A percentile compares a stretch with the other conserved stretches of the same genome.
Evolutionary conservation across 1,140 invertebrate species (phyloP).

Genomic region (Sminthurides bifidus): DNA sequence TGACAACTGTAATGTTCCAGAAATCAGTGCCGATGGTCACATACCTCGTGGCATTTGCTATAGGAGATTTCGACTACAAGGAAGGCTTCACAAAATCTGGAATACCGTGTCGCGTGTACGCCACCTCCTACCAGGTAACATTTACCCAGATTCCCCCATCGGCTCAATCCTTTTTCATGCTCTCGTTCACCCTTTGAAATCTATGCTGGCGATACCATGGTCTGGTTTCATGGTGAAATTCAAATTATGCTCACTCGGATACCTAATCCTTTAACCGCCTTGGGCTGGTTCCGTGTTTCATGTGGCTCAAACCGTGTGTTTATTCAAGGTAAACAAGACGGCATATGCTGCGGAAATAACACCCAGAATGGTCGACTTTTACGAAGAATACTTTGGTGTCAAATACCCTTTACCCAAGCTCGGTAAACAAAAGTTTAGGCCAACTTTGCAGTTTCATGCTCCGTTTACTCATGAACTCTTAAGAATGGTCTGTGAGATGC

Average conservation of each 20-base stretch:
- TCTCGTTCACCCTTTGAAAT: no score
- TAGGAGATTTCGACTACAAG: slow-evolving; percentile 67
- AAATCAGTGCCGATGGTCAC: slow-evolving; percentile 82
- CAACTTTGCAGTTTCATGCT: no score
- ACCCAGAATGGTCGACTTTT: slow-evolving; percentile 67
- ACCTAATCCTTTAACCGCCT: no score
- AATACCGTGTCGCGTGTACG: slow-evolving; percentile 55
- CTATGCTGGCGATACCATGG: no score
- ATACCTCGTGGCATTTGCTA: slow-evolving; percentile 78
- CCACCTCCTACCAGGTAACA: slow-evolving; percentile 53
- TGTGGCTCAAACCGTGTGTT: no score
- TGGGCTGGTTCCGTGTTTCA: no score
- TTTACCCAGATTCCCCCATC: no score
- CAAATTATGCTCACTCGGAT: no score
- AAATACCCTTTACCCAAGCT: slow-evolving; percentile 76
- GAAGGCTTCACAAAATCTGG: slow-evolving; percentile 44
- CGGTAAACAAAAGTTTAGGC: slow-evolving; percentile 42
- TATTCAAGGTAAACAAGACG: slow-evolving; percentile 47
- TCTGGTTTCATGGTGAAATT: no score
- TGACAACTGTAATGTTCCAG: slow-evolving; percentile 54
- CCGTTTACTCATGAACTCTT: no score
- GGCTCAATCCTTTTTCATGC: no score
- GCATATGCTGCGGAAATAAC: slow-evolving; percentile 66
- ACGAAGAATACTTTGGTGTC: slow-evolving; percentile 73
- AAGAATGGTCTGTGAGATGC: no score